These are phyloP conservation scores for Garrulus glandarius DNA, from an alignment of 2,797 vertebrate genomes.

Conservation along the genomic window DNA sequence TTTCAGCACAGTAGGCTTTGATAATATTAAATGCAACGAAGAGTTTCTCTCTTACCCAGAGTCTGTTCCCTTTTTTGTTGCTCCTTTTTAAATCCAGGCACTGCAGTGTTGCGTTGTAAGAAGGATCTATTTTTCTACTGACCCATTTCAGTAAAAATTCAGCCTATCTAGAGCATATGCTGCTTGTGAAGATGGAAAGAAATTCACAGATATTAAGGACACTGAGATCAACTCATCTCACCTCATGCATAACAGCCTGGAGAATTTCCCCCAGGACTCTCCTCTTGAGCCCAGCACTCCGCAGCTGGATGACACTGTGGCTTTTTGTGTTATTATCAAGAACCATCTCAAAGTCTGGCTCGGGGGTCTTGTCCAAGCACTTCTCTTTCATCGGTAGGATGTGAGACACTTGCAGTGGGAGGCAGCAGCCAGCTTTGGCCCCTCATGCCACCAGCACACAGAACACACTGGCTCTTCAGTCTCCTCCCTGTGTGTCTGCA, in stretches of 20 bases:
- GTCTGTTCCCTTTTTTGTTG: not conserved
- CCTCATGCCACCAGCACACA: not conserved
- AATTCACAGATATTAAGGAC: not conserved
- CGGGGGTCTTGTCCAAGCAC: not conserved
- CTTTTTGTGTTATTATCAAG: not conserved
- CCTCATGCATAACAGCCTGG: not conserved
- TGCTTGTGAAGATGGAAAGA: not conserved
- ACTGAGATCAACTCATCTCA: not conserved
- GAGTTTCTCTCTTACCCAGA: not conserved
- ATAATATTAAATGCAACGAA: not conserved
- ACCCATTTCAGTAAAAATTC: slow-evolving; percentile 27
- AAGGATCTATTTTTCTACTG: slow-evolving; percentile 49
- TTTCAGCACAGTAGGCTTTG: not conserved
- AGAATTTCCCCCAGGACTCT: not conserved
- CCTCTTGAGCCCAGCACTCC: not conserved
- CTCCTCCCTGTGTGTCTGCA: not conserved
- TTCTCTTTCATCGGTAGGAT: not conserved
- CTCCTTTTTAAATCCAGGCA: slow-evolving; percentile 14
- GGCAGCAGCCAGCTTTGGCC: not conserved
- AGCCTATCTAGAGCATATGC: not conserved
- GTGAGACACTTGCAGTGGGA: not conserved
- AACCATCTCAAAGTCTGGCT: not conserved
- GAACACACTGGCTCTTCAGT: not conserved
- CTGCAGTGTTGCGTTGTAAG: not conserved
- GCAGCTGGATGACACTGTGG: not conserved